A percentile compares a stretch with the other conserved stretches of the same genome.
phyloP scores from a whole-genome alignment of 2,113 vertebrate genomes.

The Podiceps cristatus region DNA sequence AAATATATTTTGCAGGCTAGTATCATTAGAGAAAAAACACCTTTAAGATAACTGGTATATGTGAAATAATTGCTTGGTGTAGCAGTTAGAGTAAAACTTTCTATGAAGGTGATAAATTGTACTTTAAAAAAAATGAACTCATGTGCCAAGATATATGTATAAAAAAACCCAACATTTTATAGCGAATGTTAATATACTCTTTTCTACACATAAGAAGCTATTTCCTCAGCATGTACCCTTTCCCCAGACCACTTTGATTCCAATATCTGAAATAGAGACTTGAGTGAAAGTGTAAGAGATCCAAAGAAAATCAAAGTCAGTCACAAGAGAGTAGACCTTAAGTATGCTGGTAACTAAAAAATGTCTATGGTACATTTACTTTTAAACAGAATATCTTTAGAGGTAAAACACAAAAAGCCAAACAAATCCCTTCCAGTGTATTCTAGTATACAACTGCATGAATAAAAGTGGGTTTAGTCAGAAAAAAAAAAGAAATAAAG shows the following conservation, averaged over 20 bases:
- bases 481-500: not conserved
- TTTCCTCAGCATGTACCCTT: not conserved
- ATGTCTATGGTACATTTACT: not conserved
- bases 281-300: not conserved
- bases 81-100: not conserved
- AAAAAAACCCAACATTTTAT: not conserved
- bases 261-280: not conserved
- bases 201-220: not conserved
- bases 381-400: not conserved
- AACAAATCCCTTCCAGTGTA: rapidly evolving
- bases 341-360: not conserved
- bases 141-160: not conserved
- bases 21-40: not conserved
- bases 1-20: not conserved
- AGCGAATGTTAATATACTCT: not conserved
- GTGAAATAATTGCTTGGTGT: not conserved
- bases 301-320: not conserved
- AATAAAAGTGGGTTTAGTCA: not conserved
- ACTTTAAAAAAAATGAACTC: not conserved
- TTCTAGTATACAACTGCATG: not conserved
- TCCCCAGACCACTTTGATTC: not conserved
- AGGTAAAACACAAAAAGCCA: not conserved
- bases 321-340: not conserved
- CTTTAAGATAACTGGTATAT: not conserved
- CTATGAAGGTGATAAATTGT: not conserved